Base-by-base conservation (phyloP, 2,888 invertebrate species). In the Patella caerulea region DNA sequence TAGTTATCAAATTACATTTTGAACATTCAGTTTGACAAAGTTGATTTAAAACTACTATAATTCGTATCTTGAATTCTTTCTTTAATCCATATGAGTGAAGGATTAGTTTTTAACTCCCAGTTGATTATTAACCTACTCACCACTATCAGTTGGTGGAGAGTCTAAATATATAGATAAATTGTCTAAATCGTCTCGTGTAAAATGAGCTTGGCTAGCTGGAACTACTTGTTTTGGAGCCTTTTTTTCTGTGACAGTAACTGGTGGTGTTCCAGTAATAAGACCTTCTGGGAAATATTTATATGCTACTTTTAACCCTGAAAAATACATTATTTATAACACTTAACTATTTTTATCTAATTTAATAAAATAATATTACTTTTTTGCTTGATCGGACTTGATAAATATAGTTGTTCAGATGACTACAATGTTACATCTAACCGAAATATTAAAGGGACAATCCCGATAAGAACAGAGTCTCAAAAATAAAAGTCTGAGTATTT, bases 291-390 rank as follows among this genome's bases (percentile, higher is more conserved):
- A 91, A 71, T 86, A 72, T 78, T 89, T 88, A 80, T 83, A 84
- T 0, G 91, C 91, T 70, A 92, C 87, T 79, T 89, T 90, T 84
- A 92, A 83, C 45, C 91, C 91, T 91, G 80, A 1, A 83, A 73
- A 75, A 72, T 45, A 45, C 45, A 45, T 45, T 5, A 4, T 34
- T 34, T 34, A 34, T 34, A 74, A 54, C 59, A 76, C 72, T 34
- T 34, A 24, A 70, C 15, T 34, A 34, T 34, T 7, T 34, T 5
- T 4, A 34, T 34, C 34, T 34, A 45, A 45, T 45, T 45, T 45
- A 45, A 45, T 45, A 45, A 45, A 45, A 45, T 45, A 45, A 45
- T 45, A 45, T 45, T 5, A 1, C 1, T 9, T 9, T 45, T 7
- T 7, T 45, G 45, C 45, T 45, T 45, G 45, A 45, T 45, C 9